phyloP scores from a whole-genome alignment of 2,113 vertebrate species.

The Passer montanus region DNA sequence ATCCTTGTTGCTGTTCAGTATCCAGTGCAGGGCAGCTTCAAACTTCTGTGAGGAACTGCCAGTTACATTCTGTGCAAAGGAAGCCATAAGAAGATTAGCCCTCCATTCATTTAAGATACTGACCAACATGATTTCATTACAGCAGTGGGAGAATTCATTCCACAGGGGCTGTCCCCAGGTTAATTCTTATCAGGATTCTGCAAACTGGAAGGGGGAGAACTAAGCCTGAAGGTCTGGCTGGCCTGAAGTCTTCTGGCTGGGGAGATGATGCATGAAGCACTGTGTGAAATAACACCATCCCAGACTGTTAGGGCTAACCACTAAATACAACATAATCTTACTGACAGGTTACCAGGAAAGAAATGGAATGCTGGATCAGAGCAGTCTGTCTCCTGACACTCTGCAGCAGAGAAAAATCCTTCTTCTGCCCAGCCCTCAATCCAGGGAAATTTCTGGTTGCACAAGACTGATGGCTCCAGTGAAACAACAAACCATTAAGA shows the following conservation, averaged over 20 bases:
- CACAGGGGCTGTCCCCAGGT: not conserved
- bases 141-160: not conserved
- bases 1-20: constrained; percentile 76
- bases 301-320: not conserved
- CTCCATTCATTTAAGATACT: not conserved
- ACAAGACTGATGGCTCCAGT: constrained; percentile 41
- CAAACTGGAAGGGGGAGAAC: not conserved
- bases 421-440: constrained; percentile 21
- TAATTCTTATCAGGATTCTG: not conserved
- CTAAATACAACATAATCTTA: constrained; percentile 38
- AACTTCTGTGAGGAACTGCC: constrained; percentile 68
- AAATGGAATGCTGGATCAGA: constrained; percentile 4
- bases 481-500: constrained; percentile 62
- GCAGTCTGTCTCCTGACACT: constrained; percentile 49
- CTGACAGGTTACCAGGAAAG: constrained; percentile 51
- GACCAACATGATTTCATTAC: not conserved
- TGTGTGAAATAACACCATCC: not conserved
- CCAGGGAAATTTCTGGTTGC: constrained; percentile 32
- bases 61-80: constrained; percentile 72
- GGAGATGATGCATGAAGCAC: constrained; percentile 4
- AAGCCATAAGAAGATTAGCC: constrained; percentile 24
- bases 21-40: constrained; percentile 74
- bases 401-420: constrained; percentile 31
- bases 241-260: not conserved
- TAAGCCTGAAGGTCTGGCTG: not conserved